Evolutionary conservation across 1,140 invertebrate genomes (phyloP).

Genomic region (Oscheius sp.): DNA sequence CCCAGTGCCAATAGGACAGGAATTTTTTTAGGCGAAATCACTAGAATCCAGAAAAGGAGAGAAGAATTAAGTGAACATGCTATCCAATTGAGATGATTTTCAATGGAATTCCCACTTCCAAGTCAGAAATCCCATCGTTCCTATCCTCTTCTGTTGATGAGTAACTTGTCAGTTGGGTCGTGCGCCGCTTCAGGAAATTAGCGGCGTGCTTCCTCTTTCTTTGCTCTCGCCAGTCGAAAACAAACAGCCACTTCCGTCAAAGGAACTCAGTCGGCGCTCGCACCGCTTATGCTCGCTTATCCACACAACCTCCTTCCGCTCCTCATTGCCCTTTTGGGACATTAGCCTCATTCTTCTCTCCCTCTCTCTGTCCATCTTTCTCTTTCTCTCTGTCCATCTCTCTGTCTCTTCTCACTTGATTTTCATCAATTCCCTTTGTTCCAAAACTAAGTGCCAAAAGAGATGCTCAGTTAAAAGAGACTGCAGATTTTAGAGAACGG

Average conservation of each 20-base stretch:
- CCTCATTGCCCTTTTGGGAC: background rate
- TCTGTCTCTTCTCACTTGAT: background rate
- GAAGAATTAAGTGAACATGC: background rate
- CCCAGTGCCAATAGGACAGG: too few relatives aligned
- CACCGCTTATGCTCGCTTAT: background rate
- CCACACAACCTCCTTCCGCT: background rate
- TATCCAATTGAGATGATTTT: too few relatives aligned
- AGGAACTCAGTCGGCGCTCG: constrained; percentile 10
- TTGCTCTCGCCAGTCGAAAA: background rate
- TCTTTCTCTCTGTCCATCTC: background rate
- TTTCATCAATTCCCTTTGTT: too few relatives aligned
- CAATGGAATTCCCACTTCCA: too few relatives aligned
- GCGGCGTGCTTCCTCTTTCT: background rate
- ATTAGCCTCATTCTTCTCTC: background rate
- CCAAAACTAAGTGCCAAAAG: too few relatives aligned
- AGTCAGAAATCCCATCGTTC: too few relatives aligned
- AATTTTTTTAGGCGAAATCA: background rate
- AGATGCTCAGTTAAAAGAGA: too few relatives aligned
- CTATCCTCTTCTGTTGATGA: too few relatives aligned
- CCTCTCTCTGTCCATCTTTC: background rate
- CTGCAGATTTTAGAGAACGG: too few relatives aligned
- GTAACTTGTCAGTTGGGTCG: too few relatives aligned
- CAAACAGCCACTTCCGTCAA: constrained; percentile 10
- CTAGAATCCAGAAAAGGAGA: background rate
- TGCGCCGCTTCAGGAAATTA: background rate